A percentile compares a stretch with the other conserved stretches of the same genome.
Conservation (phyloP, 2,113 vertebrate genomes). For the Sphaerodactylus townsendi region DNA sequence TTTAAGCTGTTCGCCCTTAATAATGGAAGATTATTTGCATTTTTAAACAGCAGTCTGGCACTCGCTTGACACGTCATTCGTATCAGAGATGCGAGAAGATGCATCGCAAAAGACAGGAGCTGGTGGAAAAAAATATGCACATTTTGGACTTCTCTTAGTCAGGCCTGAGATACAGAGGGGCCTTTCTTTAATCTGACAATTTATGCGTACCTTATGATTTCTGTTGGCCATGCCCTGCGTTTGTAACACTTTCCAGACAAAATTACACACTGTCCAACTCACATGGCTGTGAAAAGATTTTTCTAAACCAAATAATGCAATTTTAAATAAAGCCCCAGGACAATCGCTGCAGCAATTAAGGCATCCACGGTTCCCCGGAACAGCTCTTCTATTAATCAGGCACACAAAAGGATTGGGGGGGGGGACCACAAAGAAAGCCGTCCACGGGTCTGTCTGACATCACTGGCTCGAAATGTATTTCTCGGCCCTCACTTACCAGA, state of each 20-base stretch:
- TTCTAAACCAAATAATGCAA: slow-evolving; percentile 48
- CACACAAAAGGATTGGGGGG: slow-evolving; percentile 55
- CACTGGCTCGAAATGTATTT: slow-evolving; percentile 55
- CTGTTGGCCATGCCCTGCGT: neutral
- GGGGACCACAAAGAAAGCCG: slow-evolving; percentile 40
- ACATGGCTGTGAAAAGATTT: slow-evolving; percentile 51
- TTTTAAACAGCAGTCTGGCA: neutral
- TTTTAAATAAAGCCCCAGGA: slow-evolving; percentile 31
- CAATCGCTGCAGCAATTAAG: slow-evolving; percentile 56
- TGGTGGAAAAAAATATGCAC: neutral
- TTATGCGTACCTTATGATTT: neutral
- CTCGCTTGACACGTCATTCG: neutral
- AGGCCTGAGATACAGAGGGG: neutral
- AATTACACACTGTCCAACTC: slow-evolving; percentile 50
- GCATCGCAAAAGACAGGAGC: neutral
- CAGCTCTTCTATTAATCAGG: slow-evolving; percentile 36
- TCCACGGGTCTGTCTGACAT: slow-evolving; percentile 35
- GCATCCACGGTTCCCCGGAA: slow-evolving; percentile 57
- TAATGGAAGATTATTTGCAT: neutral
- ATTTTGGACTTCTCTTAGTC: slow-evolving; percentile 9
- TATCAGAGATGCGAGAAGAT: neutral
- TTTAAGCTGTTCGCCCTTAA: neutral
- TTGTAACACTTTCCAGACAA: neutral
- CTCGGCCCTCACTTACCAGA: slow-evolving; percentile 33
- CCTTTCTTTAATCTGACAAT: slow-evolving; percentile 36